phyloP scores from a whole-genome alignment of 1,140 invertebrate genomes.

The Drosophila arizonae region DNA sequence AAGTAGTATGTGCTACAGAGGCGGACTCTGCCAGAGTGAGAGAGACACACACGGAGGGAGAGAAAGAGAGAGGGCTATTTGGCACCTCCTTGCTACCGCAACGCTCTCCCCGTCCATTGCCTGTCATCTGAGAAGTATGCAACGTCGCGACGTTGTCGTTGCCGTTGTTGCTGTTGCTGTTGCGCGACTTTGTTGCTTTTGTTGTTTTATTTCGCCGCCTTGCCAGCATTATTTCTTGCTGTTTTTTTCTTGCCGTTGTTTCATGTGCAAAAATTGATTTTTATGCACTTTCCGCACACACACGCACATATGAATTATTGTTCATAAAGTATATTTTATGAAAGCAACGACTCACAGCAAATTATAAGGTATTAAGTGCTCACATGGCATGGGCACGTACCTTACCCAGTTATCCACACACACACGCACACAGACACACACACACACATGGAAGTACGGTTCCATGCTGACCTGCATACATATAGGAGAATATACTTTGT shows the following conservation, averaged over 20 bases:
- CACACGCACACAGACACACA: neutral
- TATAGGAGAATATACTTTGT: neutral
- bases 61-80: slow-evolving; percentile 72
- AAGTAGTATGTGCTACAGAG: slow-evolving; percentile 50
- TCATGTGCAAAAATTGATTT: slow-evolving; percentile 81
- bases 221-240: slow-evolving; percentile 41
- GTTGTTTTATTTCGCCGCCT: slow-evolving; percentile 75
- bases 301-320: slow-evolving; percentile 76
- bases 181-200: slow-evolving; percentile 70
- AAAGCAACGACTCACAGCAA: slow-evolving; percentile 79
- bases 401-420: slow-evolving; percentile 23
- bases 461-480: slow-evolving; percentile 7
- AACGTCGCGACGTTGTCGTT: slow-evolving; percentile 63
- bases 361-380: slow-evolving; percentile 81
- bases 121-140: slow-evolving; percentile 78
- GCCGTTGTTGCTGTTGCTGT: slow-evolving; percentile 32
- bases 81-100: slow-evolving; percentile 23
- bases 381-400: slow-evolving; percentile 67
- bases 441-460: neutral
- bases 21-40: neutral
- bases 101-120: slow-evolving; percentile 18
- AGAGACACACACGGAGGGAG: slow-evolving; percentile 54
- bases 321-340: slow-evolving; percentile 81
- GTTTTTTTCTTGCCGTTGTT: slow-evolving; percentile 46
- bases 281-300: slow-evolving; percentile 73